Percentiles rank a stretch among this genome's conserved stretches.
Evolutionary conservation across 2,113 vertebrate genomes (phyloP).

Genomic region (Helogale parvula): DNA sequence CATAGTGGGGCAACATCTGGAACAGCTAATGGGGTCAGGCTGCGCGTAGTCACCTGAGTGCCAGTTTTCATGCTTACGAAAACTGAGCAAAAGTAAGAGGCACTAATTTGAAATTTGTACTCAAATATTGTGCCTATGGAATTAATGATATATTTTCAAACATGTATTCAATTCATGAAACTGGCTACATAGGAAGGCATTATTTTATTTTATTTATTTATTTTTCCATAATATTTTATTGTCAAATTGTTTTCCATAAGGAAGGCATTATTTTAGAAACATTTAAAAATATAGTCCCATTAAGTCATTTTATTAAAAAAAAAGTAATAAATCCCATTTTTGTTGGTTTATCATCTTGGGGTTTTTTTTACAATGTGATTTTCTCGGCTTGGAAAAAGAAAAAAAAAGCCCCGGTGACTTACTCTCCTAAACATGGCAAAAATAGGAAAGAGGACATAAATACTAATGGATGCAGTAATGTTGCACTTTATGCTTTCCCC

Average conservation of each 20-base stretch:
- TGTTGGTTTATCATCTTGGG: neutral
- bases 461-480: neutral
- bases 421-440: neutral
- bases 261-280: neutral
- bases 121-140: neutral
- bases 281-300: neutral
- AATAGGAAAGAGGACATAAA: neutral
- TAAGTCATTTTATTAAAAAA: neutral
- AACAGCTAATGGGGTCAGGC: neutral
- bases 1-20: neutral
- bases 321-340: neutral
- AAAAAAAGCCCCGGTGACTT: neutral
- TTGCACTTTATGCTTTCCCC: neutral
- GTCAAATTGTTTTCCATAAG: no score
- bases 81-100: neutral
- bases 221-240: no score
- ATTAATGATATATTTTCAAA: neutral
- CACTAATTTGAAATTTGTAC: neutral
- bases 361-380: slow-evolving; percentile 21
- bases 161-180: neutral
- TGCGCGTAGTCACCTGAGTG: neutral
- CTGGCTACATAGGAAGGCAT: neutral
- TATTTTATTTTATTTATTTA: no score
- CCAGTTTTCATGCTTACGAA: neutral
- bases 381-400: neutral